These are phyloP conservation scores for Protonibea diacanthus DNA, from an alignment of 2,797 vertebrate genomes.

Conservation along the genomic window DNA sequence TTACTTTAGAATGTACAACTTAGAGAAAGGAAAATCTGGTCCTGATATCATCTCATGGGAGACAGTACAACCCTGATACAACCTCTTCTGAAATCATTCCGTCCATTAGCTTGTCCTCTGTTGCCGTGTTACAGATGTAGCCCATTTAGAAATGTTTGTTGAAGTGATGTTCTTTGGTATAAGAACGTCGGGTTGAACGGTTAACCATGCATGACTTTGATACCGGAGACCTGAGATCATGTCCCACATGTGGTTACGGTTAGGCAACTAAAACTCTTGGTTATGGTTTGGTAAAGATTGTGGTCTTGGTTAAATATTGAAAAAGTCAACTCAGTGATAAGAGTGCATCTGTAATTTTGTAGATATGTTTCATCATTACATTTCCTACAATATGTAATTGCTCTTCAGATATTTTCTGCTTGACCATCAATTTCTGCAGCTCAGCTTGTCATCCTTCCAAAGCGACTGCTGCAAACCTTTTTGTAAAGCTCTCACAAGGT, in stretches of 20 bases:
- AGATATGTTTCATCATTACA: neutral
- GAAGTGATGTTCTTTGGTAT: neutral
- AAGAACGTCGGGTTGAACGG: neutral
- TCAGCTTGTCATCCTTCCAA: conserved; percentile 8
- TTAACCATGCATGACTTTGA: neutral
- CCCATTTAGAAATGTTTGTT: neutral
- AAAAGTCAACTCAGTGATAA: neutral
- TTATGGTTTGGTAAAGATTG: neutral
- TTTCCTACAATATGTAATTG: too few species aligned
- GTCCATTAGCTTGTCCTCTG: neutral
- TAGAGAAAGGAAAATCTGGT: neutral
- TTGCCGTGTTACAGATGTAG: neutral
- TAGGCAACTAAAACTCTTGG: neutral
- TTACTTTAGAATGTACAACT: neutral
- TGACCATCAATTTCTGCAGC: conserved; percentile 13
- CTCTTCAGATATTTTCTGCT: neutral
- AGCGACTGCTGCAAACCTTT: neutral
- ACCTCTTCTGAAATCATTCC: conserved; percentile 7
- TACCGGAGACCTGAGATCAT: neutral
- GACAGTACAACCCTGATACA: neutral
- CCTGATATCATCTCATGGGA: neutral
- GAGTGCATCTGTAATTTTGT: neutral
- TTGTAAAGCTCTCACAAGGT: neutral
- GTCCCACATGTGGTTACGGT: neutral
- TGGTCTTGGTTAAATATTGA: neutral